Percentiles rank a stretch among this genome's conserved stretches.
Conservation (phyloP, 2,797 vertebrate species). For the Arnoldichthys spilopterus region DNA sequence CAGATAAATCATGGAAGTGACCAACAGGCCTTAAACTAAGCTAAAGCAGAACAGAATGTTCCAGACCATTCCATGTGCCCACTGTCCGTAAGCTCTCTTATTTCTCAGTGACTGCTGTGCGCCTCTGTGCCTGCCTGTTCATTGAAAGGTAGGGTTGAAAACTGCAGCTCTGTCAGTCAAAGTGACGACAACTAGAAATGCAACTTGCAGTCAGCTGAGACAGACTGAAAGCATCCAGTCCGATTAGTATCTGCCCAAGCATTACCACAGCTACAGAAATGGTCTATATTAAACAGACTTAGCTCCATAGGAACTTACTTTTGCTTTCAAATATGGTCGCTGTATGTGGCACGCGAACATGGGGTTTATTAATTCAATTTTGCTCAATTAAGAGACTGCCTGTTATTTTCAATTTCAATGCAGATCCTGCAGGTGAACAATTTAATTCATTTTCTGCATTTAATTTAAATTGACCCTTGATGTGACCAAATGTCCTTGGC, state of each 20-base stretch:
- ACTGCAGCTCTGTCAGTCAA: slow-evolving; percentile 46
- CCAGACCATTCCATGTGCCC: slow-evolving; percentile 3
- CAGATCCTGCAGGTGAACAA: slow-evolving; percentile 20
- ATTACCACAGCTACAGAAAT: neutral
- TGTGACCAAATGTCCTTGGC: slow-evolving; percentile 26
- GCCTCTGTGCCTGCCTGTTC: slow-evolving; percentile 28
- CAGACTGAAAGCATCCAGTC: slow-evolving; percentile 16
- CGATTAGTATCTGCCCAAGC: slow-evolving; percentile 32
- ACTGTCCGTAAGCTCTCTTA: neutral
- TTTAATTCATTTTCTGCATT: slow-evolving; percentile 33
- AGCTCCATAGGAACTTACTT: neutral
- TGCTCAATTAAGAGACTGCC: neutral
- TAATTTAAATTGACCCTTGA: slow-evolving; percentile 41
- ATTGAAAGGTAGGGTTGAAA: slow-evolving; percentile 48
- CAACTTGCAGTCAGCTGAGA: slow-evolving; percentile 4
- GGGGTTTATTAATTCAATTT: slow-evolving; percentile 14
- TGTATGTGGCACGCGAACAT: neutral
- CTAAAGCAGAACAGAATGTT: slow-evolving; percentile 30
- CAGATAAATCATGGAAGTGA: slow-evolving; percentile 13
- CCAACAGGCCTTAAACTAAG: slow-evolving; percentile 1
- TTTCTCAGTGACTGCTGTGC: slow-evolving; percentile 26
- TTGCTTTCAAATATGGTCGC: neutral
- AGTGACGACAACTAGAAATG: slow-evolving; percentile 37
- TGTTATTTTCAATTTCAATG: slow-evolving; percentile 3
- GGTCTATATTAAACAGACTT: neutral